Base-by-base conservation (phyloP, 2,797 vertebrate genomes). In the Eulemur rubriventer region DNA sequence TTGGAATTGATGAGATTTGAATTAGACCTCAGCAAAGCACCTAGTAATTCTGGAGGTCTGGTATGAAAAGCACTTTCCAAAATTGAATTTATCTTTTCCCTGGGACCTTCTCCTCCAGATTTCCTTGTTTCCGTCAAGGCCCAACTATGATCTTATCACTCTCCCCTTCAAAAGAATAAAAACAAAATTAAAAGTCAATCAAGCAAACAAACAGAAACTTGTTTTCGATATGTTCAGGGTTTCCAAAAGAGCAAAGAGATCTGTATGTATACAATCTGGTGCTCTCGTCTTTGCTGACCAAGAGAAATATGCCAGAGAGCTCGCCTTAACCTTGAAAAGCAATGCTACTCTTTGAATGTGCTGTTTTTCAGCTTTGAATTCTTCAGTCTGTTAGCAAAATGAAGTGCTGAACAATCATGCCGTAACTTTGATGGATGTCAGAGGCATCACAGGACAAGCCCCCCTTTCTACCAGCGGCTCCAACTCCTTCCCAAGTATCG, bases 401-500 rank as follows among this genome's bases (percentile, higher is more conserved):
- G 35, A 61, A 65, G 57, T 38, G 18, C 90, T 6, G 22, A 67
- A 41, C 28, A 43, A 22, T 76, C 38, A 4, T 0, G 1, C 4
- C 1, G 1, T 18, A 0, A 6, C 57, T 55, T 38, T 13, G 11
- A 22, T 67, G 30, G 6, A 6, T 57, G 28, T 75, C n/a, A 18
- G 59, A 83, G 87, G 38, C 33, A 7, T 22, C 61, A 2, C 52
- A 59, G 55, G 28, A 26, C 17, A 26, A 65, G 8, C 24, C 24
- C 22, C 12, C 3, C 14, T 33, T 12, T 52, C 79, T 1, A 2
- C 26, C 4, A 43, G 48, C 28, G 0, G 50, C 8, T 35, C 52
- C 48, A 65, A 3, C 4, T 24, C 18, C 12, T n/a, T 18, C 26
- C 14, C 1, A 2, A 0, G 18, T 16, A 33, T 1, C 59, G 20